Conservation (phyloP, 2,113 vertebrate genomes). For the Thymallus thymallus region DNA sequence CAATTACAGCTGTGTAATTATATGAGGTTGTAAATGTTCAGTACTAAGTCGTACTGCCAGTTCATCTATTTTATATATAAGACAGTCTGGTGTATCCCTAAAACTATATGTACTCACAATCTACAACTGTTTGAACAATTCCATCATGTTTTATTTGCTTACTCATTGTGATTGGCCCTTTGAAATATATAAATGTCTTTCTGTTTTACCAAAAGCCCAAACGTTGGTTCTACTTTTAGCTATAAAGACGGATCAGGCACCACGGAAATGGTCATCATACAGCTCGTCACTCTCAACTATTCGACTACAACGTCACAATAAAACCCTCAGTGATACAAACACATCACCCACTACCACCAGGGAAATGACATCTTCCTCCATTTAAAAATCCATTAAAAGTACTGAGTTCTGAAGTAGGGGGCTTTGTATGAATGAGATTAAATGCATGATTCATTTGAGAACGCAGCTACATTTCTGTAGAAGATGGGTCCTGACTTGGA, state of each 20-base stretch:
- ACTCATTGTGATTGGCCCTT: too few species aligned
- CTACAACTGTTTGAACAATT: too few species aligned
- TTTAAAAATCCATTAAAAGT: slow-evolving; percentile 74
- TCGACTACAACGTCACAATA: slow-evolving; percentile 46
- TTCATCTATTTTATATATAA: too few species aligned
- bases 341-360: too few species aligned
- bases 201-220: too few species aligned
- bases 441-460: slow-evolving; percentile 61
- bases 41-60: neutral
- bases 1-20: slow-evolving; percentile 57
- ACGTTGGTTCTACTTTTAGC: too few species aligned
- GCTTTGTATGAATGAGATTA: slow-evolving; percentile 54
- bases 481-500: slow-evolving; percentile 40
- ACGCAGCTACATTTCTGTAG: slow-evolving; percentile 51
- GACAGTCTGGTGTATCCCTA: too few species aligned
- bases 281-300: slow-evolving; percentile 38
- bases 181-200: too few species aligned
- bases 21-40: slow-evolving; percentile 48
- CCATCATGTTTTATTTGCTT: too few species aligned
- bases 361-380: slow-evolving; percentile 52
- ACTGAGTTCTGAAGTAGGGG: slow-evolving; percentile 37
- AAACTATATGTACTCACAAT: too few species aligned
- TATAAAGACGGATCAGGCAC: too few species aligned
- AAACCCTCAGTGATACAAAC: slow-evolving; percentile 58
- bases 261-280: neutral